phyloP scores from a whole-genome alignment of 2,113 vertebrate species.

The Dicaeum eximium region DNA sequence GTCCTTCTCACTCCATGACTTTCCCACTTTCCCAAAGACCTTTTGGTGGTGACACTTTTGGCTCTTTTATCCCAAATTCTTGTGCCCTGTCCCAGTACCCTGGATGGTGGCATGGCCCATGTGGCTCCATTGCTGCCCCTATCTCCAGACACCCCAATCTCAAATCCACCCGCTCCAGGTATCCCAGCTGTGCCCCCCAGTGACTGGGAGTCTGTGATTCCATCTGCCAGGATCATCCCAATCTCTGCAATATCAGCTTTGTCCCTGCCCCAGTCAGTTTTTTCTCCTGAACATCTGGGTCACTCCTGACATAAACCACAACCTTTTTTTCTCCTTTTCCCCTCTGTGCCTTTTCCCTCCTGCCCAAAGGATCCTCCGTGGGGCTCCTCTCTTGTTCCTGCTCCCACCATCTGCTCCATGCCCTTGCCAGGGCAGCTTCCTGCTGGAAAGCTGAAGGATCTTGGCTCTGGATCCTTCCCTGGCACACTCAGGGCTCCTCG shows the following conservation, averaged over 20 bases:
- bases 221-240: not conserved
- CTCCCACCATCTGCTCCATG: slow-evolving; percentile 29
- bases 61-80: not conserved
- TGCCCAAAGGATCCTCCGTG: not conserved
- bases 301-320: not conserved
- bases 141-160: not conserved
- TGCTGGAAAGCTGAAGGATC: not conserved
- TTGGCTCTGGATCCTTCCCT: not conserved
- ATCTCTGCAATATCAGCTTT: not conserved
- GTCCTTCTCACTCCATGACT: too few species aligned
- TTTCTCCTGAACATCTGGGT: not conserved
- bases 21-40: not conserved
- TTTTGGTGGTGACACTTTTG: not conserved
- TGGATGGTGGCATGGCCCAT: too few species aligned
- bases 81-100: not conserved
- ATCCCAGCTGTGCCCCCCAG: not conserved
- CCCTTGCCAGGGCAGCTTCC: not conserved
- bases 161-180: not conserved
- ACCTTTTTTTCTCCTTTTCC: not conserved
- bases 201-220: rapidly evolving
- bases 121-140: rapidly evolving
- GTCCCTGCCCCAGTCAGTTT: not conserved
- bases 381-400: not conserved
- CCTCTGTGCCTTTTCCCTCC: not conserved
- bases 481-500: not conserved